Percentiles rank a stretch among this genome's conserved stretches.
These are phyloP conservation scores for Diplosoma virens DNA, from an alignment of 23 tunicate species.

Conservation along the genomic window DNA sequence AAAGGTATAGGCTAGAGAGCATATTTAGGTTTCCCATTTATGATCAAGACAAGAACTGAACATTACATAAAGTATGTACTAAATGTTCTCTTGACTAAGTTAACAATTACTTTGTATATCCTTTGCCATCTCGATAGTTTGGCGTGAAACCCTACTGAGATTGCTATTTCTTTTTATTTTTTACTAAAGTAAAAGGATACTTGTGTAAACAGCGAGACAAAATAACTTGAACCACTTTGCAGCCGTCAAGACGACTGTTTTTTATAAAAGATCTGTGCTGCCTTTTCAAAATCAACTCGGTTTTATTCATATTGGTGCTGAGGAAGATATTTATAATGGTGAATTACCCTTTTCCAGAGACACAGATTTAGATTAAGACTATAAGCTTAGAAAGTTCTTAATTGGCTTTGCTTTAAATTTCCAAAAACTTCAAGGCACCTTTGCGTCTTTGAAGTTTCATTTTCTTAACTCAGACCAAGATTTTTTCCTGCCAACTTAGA, in stretches of 20 bases:
- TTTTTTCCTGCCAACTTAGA: no score
- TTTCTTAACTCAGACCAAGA: no score
- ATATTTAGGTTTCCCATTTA: background rate
- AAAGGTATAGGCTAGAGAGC: background rate
- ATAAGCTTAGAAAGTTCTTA: no score
- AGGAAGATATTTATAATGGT: no score
- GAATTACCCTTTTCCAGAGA: no score
- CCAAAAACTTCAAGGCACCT: no score
- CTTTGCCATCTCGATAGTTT: background rate
- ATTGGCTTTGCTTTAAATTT: no score
- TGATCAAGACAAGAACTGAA: no score
- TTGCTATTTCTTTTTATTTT: background rate
- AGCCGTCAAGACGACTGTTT: background rate
- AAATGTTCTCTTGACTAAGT: background rate
- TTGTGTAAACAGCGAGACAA: background rate
- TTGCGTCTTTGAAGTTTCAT: no score
- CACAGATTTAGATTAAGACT: no score
- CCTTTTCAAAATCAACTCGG: no score
- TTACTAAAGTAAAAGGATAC: background rate
- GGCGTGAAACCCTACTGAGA: background rate
- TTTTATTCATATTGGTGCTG: no score
- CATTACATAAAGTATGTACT: background rate
- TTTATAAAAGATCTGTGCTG: background rate
- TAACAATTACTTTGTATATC: background rate
- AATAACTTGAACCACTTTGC: background rate